These are phyloP conservation scores for Bombylius discolor DNA, from an alignment of 2,888 invertebrate genomes.

Conservation along the genomic window DNA sequence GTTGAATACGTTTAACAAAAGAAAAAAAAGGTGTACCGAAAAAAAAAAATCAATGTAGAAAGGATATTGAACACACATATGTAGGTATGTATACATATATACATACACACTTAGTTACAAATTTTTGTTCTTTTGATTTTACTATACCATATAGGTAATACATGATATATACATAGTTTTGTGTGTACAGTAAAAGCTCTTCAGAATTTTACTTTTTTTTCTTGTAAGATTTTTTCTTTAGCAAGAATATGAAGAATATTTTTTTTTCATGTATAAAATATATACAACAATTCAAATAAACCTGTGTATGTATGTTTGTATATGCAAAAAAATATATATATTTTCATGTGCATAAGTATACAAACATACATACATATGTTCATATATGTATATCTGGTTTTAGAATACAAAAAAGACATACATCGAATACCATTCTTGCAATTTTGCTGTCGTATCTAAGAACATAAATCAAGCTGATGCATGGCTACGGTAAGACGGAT, in stretches of 20 bases:
- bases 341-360: not conserved
- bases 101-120: too few species aligned
- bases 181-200: too few species aligned
- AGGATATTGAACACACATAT: too few species aligned
- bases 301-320: not conserved
- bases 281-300: too few species aligned
- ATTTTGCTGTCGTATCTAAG: slow-evolving; percentile 18
- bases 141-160: too few species aligned
- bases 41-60: too few species aligned
- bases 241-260: too few species aligned
- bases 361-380: not conserved
- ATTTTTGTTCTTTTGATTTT: too few species aligned
- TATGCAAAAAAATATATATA: not conserved
- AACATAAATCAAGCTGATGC: slow-evolving; percentile 19
- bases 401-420: not conserved
- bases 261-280: too few species aligned
- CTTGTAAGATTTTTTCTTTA: too few species aligned
- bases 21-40: not conserved
- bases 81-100: too few species aligned
- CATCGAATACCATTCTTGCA: slow-evolving; percentile 17
- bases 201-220: too few species aligned
- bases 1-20: slow-evolving; percentile 3
- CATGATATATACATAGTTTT: not conserved
- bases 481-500: slow-evolving; percentile 19
- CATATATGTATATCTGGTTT: not conserved